phyloP scores from a whole-genome alignment of 2,113 vertebrate species.

The Perca flavescens region DNA sequence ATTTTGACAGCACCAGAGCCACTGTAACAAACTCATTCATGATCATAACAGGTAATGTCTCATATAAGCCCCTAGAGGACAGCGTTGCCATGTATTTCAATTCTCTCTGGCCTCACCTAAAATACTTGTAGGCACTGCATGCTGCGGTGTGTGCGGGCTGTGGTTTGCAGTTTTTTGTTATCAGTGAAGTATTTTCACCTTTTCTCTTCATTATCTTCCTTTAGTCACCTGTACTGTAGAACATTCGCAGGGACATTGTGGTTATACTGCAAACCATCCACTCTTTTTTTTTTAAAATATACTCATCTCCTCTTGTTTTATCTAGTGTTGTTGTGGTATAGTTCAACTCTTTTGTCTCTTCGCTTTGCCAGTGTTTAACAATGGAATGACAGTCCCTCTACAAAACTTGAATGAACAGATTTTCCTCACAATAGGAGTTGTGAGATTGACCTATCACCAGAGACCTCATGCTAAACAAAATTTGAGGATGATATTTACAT shows the following conservation, averaged over 20 bases:
- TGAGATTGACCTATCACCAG: not conserved
- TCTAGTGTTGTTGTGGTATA: not conserved
- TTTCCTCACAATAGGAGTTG: no score
- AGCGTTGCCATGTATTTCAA: not conserved
- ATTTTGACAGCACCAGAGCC: not conserved
- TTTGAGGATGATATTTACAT: not conserved
- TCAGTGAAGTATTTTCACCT: not conserved
- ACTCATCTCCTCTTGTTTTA: not conserved
- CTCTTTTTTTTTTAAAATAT: no score
- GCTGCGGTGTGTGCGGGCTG: no score
- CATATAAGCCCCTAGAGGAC: conserved; percentile 21
- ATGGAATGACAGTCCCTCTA: not conserved
- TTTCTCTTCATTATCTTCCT: no score
- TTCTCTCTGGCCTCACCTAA: not conserved
- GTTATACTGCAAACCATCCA: not conserved
- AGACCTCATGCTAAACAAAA: not conserved
- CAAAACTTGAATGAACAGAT: not conserved
- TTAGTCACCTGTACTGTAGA: not conserved
- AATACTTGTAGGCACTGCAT: not conserved
- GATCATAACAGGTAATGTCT: not conserved
- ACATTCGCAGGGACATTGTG: not conserved
- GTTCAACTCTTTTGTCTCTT: not conserved
- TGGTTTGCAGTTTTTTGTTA: not conserved
- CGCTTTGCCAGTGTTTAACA: not conserved
- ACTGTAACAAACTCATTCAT: not conserved